These are phyloP conservation scores for Protodeltote pygarga DNA, from an alignment of 2,888 invertebrate genomes.

Conservation along the genomic window DNA sequence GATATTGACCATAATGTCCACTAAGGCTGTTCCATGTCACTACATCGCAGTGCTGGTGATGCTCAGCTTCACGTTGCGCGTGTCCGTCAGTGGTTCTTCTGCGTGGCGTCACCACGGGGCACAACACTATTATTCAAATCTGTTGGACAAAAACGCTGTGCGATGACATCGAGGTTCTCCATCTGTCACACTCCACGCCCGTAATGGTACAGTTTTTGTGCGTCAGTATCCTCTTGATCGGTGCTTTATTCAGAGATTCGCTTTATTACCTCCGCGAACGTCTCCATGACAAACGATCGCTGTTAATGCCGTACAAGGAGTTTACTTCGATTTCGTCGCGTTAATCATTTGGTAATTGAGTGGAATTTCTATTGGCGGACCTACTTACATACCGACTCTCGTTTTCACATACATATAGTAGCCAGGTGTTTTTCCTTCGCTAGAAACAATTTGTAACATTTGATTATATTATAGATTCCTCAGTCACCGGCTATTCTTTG, in stretches of 20 bases:
- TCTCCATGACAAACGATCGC: constrained; percentile 9
- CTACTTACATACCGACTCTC: too few relatives aligned
- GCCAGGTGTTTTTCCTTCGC: too few relatives aligned
- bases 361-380: not conserved
- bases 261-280: constrained; percentile 27
- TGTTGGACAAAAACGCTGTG: constrained; percentile 45
- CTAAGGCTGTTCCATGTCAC: too few relatives aligned
- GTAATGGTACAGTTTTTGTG: constrained; percentile 49
- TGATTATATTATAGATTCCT: too few relatives aligned
- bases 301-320: constrained; percentile 10
- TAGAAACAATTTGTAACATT: too few relatives aligned
- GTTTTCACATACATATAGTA: not conserved
- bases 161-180: constrained; percentile 51
- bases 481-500: too few relatives aligned
- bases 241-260: constrained; percentile 39
- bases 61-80: not conserved
- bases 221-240: constrained; percentile 29
- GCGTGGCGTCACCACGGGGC: not conserved
- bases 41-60: too few relatives aligned
- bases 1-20: too few relatives aligned
- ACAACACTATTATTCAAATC: constrained; percentile 63
- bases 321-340: constrained; percentile 11
- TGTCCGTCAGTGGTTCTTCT: constrained; percentile 14
- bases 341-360: constrained; percentile 14
- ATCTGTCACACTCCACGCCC: constrained; percentile 59